Percentiles rank a stretch among this genome's conserved stretches.
Evolutionary conservation across 2,888 invertebrate genomes (phyloP).

Genomic region (Myopa tessellatipennis): DNA sequence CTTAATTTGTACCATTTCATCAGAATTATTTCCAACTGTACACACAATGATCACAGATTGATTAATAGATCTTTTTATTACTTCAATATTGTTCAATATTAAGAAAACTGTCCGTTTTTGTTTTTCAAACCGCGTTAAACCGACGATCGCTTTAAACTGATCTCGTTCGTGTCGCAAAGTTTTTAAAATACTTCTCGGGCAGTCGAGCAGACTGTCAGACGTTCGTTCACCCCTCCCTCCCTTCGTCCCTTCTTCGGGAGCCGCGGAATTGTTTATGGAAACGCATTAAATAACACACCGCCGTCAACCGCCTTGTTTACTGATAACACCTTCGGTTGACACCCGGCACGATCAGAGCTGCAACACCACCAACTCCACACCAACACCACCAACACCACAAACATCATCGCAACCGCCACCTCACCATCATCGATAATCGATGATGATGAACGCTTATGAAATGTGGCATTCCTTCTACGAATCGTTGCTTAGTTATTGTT

Average conservation of each 20-base stretch:
- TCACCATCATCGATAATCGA: no score
- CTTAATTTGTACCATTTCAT: not conserved
- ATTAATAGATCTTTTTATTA: no score
- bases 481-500: no score
- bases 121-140: not conserved
- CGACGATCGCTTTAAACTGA: slow-evolving; percentile 31
- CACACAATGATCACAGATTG: no score
- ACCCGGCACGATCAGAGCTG: slow-evolving; percentile 40
- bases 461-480: no score
- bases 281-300: slow-evolving; percentile 12
- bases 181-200: not conserved
- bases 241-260: no score
- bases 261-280: not conserved
- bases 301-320: not conserved
- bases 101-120: not conserved
- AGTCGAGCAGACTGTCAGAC: not conserved
- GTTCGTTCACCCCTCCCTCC: not conserved
- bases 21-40: no score
- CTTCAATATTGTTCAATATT: not conserved
- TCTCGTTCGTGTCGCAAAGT: slow-evolving; percentile 2
- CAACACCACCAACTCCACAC: no score
- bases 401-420: no score
- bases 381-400: no score
- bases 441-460: no score
- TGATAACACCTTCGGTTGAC: slow-evolving; percentile 21